A percentile compares a stretch with the other conserved stretches of the same genome.
These are phyloP conservation scores for Corbicula japonica DNA, from an alignment of 2,888 invertebrate genomes.

Conservation along the genomic window DNA sequence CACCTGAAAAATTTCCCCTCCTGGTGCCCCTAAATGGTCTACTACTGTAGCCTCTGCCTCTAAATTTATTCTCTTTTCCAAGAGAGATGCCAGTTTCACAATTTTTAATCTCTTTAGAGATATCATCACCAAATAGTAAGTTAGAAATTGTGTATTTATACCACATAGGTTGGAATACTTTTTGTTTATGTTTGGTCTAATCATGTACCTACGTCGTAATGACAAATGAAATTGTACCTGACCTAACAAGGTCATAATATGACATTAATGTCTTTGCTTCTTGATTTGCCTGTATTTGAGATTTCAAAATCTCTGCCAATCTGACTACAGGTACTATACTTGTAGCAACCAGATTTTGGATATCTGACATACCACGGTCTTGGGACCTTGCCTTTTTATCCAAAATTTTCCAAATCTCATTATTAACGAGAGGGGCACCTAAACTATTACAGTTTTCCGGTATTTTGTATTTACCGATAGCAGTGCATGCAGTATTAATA, in stretches of 20 bases:
- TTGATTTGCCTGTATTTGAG: too few species aligned
- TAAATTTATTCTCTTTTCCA: too few species aligned
- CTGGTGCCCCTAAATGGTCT: too few species aligned
- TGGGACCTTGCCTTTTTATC: constrained; percentile 15
- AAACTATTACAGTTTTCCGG: constrained; percentile 12
- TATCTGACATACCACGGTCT: constrained; percentile 16
- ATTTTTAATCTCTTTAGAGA: too few species aligned
- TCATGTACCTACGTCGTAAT: too few species aligned
- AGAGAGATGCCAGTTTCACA: not conserved
- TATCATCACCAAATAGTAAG: too few species aligned
- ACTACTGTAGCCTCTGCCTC: too few species aligned
- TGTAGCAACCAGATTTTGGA: constrained; percentile 22
- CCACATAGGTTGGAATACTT: constrained; percentile 7
- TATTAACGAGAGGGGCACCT: constrained; percentile 14
- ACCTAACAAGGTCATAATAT: not conserved
- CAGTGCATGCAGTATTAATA: constrained; percentile 14
- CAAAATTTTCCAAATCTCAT: constrained; percentile 32
- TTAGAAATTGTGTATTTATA: not conserved
- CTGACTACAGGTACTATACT: constrained; percentile 9
- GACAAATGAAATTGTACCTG: too few species aligned
- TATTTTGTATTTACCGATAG: constrained; percentile 12
- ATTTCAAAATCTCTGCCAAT: too few species aligned
- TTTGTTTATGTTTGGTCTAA: constrained; percentile 10
- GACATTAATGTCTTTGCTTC: too few species aligned
- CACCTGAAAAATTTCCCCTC: too few species aligned